Evolutionary conservation across 2,797 vertebrate species (phyloP).

Genomic region (Thunnus albacares): DNA sequence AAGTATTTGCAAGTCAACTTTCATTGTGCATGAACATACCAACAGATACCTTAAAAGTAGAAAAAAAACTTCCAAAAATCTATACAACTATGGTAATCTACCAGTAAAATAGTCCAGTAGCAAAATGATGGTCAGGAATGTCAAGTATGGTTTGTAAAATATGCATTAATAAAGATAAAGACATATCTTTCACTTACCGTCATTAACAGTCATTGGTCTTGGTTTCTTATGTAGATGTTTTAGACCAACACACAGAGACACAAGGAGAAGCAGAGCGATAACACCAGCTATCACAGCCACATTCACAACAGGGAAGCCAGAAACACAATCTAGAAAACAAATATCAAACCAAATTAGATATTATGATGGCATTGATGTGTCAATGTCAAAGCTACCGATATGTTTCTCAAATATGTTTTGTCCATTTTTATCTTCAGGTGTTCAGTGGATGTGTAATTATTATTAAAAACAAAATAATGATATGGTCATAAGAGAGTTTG

Average conservation of each 20-base stretch:
- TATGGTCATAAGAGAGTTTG: no score
- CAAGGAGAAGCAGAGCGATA: neutral
- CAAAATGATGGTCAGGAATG: no score
- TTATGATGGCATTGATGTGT: neutral
- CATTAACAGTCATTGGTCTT: rapidly evolving
- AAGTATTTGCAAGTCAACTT: neutral
- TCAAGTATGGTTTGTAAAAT: neutral
- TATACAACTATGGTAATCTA: neutral
- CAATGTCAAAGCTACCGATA: neutral
- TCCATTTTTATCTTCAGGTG: neutral
- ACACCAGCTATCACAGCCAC: neutral
- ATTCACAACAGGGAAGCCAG: neutral
- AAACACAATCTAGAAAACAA: neutral
- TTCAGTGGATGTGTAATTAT: neutral
- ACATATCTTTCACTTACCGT: neutral
- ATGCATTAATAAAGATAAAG: no score
- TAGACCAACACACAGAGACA: neutral
- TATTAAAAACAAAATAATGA: neutral
- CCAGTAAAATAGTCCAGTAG: no score
- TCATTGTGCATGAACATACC: neutral
- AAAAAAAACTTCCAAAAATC: no score
- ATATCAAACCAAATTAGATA: conserved; percentile 8
- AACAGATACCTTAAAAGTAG: neutral
- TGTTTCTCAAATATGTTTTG: neutral
- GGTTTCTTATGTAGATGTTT: rapidly evolving